phyloP scores from a whole-genome alignment of 2,888 invertebrate species.

The Sepioteuthis lessoniana region DNA sequence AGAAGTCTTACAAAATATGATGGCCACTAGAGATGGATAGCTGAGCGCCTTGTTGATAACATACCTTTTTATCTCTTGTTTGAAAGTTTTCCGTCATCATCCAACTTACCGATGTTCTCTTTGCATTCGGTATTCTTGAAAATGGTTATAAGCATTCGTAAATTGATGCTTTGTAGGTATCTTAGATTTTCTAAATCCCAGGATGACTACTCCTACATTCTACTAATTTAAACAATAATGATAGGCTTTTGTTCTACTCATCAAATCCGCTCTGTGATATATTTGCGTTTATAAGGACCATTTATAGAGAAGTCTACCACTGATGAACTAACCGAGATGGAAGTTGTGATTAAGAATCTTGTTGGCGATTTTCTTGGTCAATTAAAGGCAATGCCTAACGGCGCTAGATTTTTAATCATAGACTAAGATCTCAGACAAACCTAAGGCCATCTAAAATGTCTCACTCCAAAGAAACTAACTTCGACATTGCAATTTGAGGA shows the following conservation, averaged over 20 bases:
- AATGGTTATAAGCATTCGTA: no score
- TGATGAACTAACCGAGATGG: neutral
- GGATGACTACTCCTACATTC: no score
- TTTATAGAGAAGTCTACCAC: neutral
- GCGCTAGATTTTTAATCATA: neutral
- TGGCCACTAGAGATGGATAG: no score
- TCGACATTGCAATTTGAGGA: neutral
- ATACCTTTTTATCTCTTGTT: no score
- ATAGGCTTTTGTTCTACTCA: neutral
- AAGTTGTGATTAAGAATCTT: neutral
- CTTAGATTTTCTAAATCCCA: no score
- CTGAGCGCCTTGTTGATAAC: no score
- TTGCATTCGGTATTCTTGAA: neutral
- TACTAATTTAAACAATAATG: neutral
- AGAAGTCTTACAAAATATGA: no score
- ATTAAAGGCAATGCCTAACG: neutral
- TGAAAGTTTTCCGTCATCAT: no score
- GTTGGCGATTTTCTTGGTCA: neutral
- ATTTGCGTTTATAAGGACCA: neutral
- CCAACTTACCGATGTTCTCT: neutral
- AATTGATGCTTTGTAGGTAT: no score
- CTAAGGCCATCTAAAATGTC: neutral
- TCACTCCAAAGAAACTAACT: neutral
- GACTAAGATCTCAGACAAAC: neutral
- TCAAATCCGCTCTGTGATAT: neutral